Conservation (phyloP, 2,888 invertebrate genomes). For the Galerucella nymphaeae region DNA sequence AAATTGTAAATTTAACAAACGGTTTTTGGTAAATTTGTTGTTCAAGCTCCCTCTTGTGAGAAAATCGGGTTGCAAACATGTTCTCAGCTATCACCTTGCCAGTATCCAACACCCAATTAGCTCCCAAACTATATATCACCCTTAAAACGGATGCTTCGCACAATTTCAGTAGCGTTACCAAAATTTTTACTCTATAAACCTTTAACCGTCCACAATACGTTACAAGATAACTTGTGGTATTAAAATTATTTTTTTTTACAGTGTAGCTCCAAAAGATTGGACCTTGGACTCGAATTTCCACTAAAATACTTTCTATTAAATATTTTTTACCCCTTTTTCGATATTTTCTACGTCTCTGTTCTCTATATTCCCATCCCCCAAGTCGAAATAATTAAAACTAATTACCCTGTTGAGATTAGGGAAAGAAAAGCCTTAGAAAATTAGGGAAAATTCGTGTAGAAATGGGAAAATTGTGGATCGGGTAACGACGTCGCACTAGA, state of each 20-base stretch:
- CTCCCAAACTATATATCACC: slow-evolving; percentile 54
- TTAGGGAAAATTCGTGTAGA: slow-evolving; percentile 49
- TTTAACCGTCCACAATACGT: too few species aligned
- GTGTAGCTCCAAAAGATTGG: too few species aligned
- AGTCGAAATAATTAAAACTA: slow-evolving; percentile 57
- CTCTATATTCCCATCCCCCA: slow-evolving; percentile 36
- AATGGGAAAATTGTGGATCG: slow-evolving; percentile 31
- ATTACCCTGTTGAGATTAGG: slow-evolving; percentile 56
- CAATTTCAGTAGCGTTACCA: neutral
- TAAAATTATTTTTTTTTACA: too few species aligned
- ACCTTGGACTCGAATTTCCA: too few species aligned
- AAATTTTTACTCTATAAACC: neutral
- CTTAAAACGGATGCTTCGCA: neutral
- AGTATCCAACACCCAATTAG: slow-evolving; percentile 53
- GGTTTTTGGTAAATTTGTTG: neutral
- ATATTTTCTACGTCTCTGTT: slow-evolving; percentile 1
- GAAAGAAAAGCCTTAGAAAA: slow-evolving; percentile 45
- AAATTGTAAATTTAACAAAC: neutral
- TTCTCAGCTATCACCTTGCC: slow-evolving; percentile 27
- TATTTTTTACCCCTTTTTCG: neutral
- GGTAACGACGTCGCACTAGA: slow-evolving; percentile 24
- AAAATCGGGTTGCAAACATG: slow-evolving; percentile 9
- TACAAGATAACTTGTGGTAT: too few species aligned
- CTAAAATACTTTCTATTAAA: too few species aligned
- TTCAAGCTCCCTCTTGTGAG: neutral